Base-by-base conservation (phyloP, 2,888 invertebrate species). In the Zootermopsis nevadensis region DNA sequence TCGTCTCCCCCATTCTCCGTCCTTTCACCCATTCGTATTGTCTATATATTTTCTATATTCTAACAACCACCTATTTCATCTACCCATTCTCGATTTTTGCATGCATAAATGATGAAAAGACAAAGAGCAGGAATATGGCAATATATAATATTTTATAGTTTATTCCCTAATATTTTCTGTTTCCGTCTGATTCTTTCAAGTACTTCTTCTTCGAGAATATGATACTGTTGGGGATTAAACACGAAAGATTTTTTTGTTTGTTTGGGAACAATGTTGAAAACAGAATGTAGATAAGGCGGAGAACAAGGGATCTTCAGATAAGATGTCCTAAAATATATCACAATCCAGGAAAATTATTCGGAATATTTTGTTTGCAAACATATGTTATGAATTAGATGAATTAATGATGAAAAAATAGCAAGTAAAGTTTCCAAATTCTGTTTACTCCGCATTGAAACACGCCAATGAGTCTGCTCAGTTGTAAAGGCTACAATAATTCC, bases 81-180 rank as follows among this genome's bases (percentile, higher is more conserved):
- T 24, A 53, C 33, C 67, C 80, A 60, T 67, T 33, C 74, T 53
- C 80, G 77, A 81, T 77, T 81, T 81, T 83, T 81, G 81, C 67
- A 77, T 77, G 77, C 83, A 81, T 81, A 83, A 81, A 83, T 83
- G 77, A 55, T 67, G 81, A 67, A 81, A 60, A 81, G 83, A 80
- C 80, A 81, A 81, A 82, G 31, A 69, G 66, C 30, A 77, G 77
- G 31, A 81, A 53, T 83, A 81, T 81, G 81, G 76, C 76, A 81
- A 81, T 83, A 74, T 81, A 83, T 80, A 83, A 80, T 67, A 76
- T 82, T 82, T 81, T 79, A 53, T 79, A 35, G 4, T 77, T 33
- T 55, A 31, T 31, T 33, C 24, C n/a, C 55, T 33, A 22, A 19
- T 77, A 22, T 60, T 48, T 48, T 19, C 0, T 48, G 19, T 1